Percentiles rank a stretch among this genome's conserved stretches.
Conservation (phyloP, 2,888 invertebrate genomes). For the Caenorhabditis macrosperma region DNA sequence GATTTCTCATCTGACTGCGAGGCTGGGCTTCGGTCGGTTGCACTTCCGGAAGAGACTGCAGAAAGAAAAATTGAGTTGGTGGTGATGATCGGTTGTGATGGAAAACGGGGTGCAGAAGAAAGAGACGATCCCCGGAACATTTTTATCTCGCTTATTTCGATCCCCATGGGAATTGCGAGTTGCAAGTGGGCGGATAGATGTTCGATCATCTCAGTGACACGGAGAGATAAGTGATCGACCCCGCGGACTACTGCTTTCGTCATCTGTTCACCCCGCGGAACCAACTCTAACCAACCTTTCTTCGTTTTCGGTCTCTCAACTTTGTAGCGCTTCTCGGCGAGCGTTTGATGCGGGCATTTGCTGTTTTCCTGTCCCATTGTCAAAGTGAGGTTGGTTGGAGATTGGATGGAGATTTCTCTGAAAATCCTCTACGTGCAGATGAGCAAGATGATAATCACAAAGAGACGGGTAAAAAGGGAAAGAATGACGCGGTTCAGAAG, state of each 20-base stretch:
- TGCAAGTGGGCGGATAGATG: slow-evolving; percentile 18
- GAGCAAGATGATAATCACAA: not conserved
- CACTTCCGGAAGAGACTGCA: slow-evolving; percentile 60
- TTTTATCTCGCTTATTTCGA: too few species aligned
- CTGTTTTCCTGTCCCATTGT: slow-evolving; percentile 69
- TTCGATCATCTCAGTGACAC: slow-evolving; percentile 30
- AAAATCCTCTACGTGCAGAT: slow-evolving; percentile 32
- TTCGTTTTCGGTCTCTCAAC: slow-evolving; percentile 63
- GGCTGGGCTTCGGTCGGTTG: slow-evolving; percentile 45
- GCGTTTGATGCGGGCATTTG: slow-evolving; percentile 62
- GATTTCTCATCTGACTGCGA: slow-evolving; percentile 8
- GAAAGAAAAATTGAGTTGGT: slow-evolving; percentile 17
- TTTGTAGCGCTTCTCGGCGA: slow-evolving; percentile 72
- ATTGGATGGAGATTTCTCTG: slow-evolving; percentile 16
- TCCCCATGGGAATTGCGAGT: slow-evolving; percentile 10
- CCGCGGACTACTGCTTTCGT: slow-evolving; percentile 1
- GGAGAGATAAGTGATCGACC: not conserved
- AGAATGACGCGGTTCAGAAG: slow-evolving; percentile 13
- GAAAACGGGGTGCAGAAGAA: not conserved
- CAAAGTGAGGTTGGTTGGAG: not conserved
- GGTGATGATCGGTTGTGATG: not conserved
- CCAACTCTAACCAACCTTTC: slow-evolving; percentile 46
- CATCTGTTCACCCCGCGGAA: slow-evolving; percentile 15
- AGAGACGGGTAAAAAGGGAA: not conserved
- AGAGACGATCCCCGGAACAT: not conserved